Base-by-base conservation (phyloP, 1,140 invertebrate genomes). In the Zaprionus davidi region DNA sequence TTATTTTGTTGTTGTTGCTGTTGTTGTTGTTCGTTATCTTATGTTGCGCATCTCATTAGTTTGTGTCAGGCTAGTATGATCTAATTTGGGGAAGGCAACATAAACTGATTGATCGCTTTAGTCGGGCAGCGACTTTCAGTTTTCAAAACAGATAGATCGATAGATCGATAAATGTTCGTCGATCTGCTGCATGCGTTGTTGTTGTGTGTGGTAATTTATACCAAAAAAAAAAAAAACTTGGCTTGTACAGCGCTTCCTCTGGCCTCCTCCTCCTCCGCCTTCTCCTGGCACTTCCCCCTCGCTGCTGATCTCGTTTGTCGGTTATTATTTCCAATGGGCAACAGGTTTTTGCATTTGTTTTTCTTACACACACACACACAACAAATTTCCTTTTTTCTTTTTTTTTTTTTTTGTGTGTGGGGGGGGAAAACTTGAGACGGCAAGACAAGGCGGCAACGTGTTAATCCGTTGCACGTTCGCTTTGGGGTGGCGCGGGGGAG, bases 401-500 rank as follows among this genome's bases (percentile, higher is more conserved):
- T 38, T 24, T 44, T 46, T 36, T 38, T 24, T 31, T 31, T 17
- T 26, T 26, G 17, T 17, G 15, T 51, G 36, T n/a, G 12, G 34
- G 12, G 20, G 24, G 53, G 68, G 28, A 73, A 74, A 69, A 78
- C 62, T 17, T 31, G 28, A 1, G 28, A 7, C 55, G 31, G 20
- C 56, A 44, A 56, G 55, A 55, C 49, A 38, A 56, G 72, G 44
- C 78, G 64, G 71, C 69, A 70, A 82, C 38, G 82, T 86, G 76
- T 81, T 83, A 87, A 88, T 88, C 81, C 76, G 63, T 76, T 78
- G 34, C 55, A 41, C 51, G 62, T 84, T 88, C 75, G 78, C 84
- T 76, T 87, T 83, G 71, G 34, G 60, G 62, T 9, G 5, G 7
- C 11, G 11, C 17, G 44, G 7, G n/a, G 2, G 26, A 28, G 20